A percentile compares a stretch with the other conserved stretches of the same genome.
Evolutionary conservation across 2,113 vertebrate genomes (phyloP).

Genomic region (Ammodytes dubius): DNA sequence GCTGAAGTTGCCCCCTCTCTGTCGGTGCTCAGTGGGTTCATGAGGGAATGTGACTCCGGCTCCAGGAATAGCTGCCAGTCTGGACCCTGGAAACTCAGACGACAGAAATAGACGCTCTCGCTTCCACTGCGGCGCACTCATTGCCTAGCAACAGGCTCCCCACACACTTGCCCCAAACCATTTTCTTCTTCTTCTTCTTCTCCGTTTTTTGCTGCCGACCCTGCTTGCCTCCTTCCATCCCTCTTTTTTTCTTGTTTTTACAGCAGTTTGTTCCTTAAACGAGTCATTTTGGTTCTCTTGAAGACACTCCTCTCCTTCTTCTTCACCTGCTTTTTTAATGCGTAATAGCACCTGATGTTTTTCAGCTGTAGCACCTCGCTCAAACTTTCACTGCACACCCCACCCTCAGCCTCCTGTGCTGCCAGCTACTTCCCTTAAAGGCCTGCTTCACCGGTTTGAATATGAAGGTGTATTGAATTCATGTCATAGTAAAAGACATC

Average conservation of each 20-base stretch:
- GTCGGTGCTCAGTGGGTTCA: conserved; percentile 64
- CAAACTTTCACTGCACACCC: conserved; percentile 14
- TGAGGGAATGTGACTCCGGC: conserved; percentile 83
- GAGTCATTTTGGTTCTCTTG: conserved; percentile 2
- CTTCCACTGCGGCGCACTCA: conserved; percentile 78
- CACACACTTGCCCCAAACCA: conserved; percentile 76
- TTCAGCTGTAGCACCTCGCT: conserved; percentile 55
- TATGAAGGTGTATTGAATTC: no score
- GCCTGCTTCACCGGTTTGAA: no score
- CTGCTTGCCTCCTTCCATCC: conserved; percentile 30
- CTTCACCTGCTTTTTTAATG: conserved; percentile 21
- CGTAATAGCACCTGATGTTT: conserved; percentile 49
- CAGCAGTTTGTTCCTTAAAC: conserved; percentile 19
- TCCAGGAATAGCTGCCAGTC: conserved; percentile 87
- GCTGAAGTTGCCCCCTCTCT: not conserved
- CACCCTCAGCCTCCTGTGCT: conserved; percentile 4
- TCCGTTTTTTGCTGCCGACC: conserved; percentile 42
- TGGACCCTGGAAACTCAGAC: conserved; percentile 87
- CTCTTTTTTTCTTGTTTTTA: conserved; percentile 30
- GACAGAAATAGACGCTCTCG: conserved; percentile 84
- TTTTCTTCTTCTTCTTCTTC: conserved; percentile 69
- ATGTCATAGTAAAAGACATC: no score
- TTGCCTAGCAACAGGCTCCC: conserved; percentile 87
- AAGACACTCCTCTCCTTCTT: not conserved
- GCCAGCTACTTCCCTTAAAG: not conserved